Base-by-base conservation (phyloP, 2,797 vertebrate genomes). In the Aeoliscus strigatus region DNA sequence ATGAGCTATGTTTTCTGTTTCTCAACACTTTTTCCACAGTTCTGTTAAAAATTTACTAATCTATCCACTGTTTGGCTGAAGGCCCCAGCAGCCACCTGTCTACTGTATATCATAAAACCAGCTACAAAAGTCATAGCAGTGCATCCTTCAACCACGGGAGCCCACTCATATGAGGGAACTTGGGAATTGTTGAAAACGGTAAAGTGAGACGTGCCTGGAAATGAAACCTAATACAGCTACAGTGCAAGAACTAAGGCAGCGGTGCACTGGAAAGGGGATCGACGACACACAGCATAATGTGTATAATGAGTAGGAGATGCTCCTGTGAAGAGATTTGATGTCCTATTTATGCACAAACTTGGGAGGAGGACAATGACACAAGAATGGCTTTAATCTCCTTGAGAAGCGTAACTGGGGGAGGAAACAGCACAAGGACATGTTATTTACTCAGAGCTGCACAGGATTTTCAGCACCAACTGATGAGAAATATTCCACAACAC, bases 1-100 rank as follows among this genome's bases (percentile, higher is more conserved):
- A 88, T 78, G 51, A 70, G 55, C 58, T 61, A 67, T 84, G 60
- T 79, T 80, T 85, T 77, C 73, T 78, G 51, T 80, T 70, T 68
- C 66, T 67, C 56, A 29, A 58, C 54, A 70, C 50, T 73, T 77
- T 67, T 70, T 63, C 49, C 51, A 40, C 49, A 70, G 60, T 62
- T 79, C 51, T 61, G 36, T 55, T 50, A 77, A 51, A 66, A 67
- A 70, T 54, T 40, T 44, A 14, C 59, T 47, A 25, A 27, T 66
- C 49, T 72, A 40, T 34, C 50, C 75, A 79, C 77, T 39, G 40
- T 77, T 60, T 49, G 54, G 71, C 51, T n/a, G 64, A 54, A 54
- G 48, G 52, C 38, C 56, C 71, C 43, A 51, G 34, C 21, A 54
- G 40, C 27, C 37, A 14, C 12, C 34, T 50, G 67, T 33, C n/a